Percentiles rank a stretch among this genome's conserved stretches.
These are phyloP conservation scores for Tenebrosternarchus preto DNA, from an alignment of 2,113 vertebrate genomes.

Conservation along the genomic window DNA sequence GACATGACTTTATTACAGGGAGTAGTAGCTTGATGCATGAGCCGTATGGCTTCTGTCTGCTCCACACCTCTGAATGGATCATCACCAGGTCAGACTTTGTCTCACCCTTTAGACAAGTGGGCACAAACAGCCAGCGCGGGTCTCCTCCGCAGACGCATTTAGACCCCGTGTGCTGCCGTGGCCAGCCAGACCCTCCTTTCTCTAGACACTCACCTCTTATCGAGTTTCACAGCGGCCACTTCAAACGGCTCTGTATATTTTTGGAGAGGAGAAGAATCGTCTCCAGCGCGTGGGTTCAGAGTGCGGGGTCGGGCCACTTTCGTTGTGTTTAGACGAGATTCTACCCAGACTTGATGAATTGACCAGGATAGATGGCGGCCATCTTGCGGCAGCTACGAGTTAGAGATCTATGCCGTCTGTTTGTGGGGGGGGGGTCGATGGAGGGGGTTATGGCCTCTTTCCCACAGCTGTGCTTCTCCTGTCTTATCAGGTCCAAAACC, in stretches of 20 bases:
- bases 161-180: conserved; percentile 40
- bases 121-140: conserved; percentile 45
- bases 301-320: conserved; percentile 52
- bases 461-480: conserved; percentile 22
- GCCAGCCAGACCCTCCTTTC: conserved; percentile 31
- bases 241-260: conserved; percentile 52
- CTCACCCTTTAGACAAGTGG: conserved; percentile 41
- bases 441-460: background rate
- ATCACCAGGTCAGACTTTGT: conserved; percentile 12
- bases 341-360: conserved; percentile 32
- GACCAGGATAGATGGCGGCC: conserved; percentile 12
- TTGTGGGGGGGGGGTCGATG: too few relatives aligned
- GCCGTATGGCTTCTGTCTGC: conserved; percentile 58
- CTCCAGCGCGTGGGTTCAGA: conserved; percentile 45
- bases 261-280: conserved; percentile 33
- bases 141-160: conserved; percentile 38
- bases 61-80: conserved; percentile 46
- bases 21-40: conserved; percentile 22
- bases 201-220: conserved; percentile 42
- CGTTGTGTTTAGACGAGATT: conserved; percentile 52
- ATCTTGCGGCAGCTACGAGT: background rate
- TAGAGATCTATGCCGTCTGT: background rate
- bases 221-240: conserved; percentile 40
- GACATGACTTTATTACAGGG: conserved; percentile 28
- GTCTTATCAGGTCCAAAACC: conserved; percentile 33